Conservation (phyloP, 1,140 invertebrate species). For the Eumaeus atala region DNA sequence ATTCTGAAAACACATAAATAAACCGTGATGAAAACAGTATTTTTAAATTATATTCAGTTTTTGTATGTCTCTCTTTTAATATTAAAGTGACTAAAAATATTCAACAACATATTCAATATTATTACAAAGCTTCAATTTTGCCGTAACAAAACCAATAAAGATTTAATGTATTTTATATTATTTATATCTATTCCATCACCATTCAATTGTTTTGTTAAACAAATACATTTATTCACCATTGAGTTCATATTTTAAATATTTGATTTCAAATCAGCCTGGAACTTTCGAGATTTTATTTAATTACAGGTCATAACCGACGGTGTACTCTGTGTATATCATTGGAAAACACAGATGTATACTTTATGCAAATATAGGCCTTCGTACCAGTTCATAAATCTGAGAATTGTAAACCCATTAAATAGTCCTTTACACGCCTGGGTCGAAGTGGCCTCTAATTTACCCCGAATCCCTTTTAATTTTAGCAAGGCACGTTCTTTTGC, state of each 20-base stretch:
- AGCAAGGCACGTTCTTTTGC: conserved; percentile 17
- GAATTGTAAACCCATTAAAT: neutral
- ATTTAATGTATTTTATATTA: conserved; percentile 7
- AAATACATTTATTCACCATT: neutral
- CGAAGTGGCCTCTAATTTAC: conserved; percentile 14
- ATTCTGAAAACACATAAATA: too few species aligned
- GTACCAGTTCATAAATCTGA: neutral
- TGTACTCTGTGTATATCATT: neutral
- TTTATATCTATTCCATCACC: too few species aligned
- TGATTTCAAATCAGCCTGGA: neutral
- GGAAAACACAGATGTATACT: neutral
- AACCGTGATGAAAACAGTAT: too few species aligned
- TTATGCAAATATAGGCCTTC: neutral
- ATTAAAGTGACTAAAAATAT: too few species aligned
- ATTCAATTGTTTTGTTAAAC: too few species aligned
- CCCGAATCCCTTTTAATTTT: conserved; percentile 19
- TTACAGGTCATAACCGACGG: conserved; percentile 1
- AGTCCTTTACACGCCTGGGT: neutral
- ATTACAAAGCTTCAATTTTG: too few species aligned
- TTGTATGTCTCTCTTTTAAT: too few species aligned
- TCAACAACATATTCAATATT: too few species aligned
- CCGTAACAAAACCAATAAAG: too few species aligned
- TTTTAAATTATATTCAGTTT: too few species aligned
- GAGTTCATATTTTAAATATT: neutral
- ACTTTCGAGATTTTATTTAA: conserved; percentile 2